These are phyloP conservation scores for Caenorhabditis sp. DNA, from an alignment of 2,888 invertebrate genomes.

Conservation along the genomic window DNA sequence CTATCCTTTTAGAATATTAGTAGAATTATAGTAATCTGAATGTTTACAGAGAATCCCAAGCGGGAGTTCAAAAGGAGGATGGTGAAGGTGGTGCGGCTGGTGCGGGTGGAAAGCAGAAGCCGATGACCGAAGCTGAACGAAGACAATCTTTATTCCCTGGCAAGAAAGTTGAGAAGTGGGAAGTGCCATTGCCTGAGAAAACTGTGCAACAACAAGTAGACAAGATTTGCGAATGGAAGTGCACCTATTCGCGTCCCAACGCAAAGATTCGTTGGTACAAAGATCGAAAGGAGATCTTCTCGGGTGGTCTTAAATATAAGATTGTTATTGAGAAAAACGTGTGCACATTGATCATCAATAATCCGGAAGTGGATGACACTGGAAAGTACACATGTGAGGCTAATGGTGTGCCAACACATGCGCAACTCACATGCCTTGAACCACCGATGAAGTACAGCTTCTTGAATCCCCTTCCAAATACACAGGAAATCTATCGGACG, in stretches of 20 bases:
- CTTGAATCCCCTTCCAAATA: conserved; percentile 87
- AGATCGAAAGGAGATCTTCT: conserved; percentile 70
- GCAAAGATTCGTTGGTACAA: conserved; percentile 73
- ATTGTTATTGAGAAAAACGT: conserved; percentile 90
- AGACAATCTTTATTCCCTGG: conserved; percentile 67
- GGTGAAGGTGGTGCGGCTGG: conserved; percentile 3
- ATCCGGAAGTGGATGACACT: conserved; percentile 91
- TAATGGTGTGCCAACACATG: conserved; percentile 86
- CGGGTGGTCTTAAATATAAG: conserved; percentile 86
- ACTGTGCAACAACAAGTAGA: conserved; percentile 78
- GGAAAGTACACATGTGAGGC: conserved; percentile 96
- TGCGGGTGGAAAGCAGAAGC: conserved; percentile 22
- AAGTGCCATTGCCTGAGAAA: conserved; percentile 61
- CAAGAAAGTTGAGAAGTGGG: conserved; percentile 69
- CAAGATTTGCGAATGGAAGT: conserved; percentile 90
- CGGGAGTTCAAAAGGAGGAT: conserved; percentile 33
- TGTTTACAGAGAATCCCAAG: conserved; percentile 42
- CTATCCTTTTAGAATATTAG: neutral
- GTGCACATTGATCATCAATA: conserved; percentile 87
- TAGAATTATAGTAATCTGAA: neutral
- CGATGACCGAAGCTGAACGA: conserved; percentile 53
- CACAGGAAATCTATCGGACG: conserved; percentile 85
- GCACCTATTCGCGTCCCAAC: conserved; percentile 94
- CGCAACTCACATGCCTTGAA: conserved; percentile 93
- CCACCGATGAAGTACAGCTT: conserved; percentile 93